Evolutionary conservation across 2,797 vertebrate species (phyloP).

Genomic region (Notamacropus eugenii): DNA sequence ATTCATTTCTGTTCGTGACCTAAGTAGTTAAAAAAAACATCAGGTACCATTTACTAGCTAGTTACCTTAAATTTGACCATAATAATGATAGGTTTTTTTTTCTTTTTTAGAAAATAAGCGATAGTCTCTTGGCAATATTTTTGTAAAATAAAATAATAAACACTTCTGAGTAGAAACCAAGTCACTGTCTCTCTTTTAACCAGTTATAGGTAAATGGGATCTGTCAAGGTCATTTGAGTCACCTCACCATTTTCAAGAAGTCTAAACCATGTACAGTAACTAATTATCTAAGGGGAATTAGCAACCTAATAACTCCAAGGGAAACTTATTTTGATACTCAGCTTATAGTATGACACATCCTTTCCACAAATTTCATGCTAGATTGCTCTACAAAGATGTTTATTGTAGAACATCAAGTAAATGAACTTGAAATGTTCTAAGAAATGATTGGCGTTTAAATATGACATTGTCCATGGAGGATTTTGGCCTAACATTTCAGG

Average conservation of each 20-base stretch:
- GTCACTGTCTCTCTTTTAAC: not conserved
- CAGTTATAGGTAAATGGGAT: not conserved
- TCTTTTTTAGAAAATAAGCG: not conserved
- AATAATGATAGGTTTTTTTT: not conserved
- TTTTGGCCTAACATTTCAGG: slow-evolving; percentile 10
- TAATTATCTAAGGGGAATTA: not conserved
- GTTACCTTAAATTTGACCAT: not conserved
- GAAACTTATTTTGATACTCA: not conserved
- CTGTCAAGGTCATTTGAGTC: not conserved
- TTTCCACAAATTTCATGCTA: slow-evolving; percentile 7
- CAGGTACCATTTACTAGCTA: not conserved
- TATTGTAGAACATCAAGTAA: not conserved
- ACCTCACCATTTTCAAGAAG: not conserved
- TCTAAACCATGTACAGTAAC: not conserved
- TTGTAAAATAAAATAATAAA: not conserved
- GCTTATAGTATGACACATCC: slow-evolving; percentile 10
- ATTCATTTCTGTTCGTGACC: not conserved
- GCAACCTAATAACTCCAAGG: not conserved
- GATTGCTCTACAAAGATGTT: not conserved
- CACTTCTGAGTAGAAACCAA: not conserved
- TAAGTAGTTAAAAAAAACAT: not conserved
- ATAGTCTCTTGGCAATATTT: not conserved
- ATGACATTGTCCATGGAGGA: not conserved
- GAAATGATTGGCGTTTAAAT: not conserved
- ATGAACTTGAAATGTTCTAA: not conserved